phyloP scores from a whole-genome alignment of 53 echinoderm and acorn worm genomes.

The Hippasteria phrygiana region DNA sequence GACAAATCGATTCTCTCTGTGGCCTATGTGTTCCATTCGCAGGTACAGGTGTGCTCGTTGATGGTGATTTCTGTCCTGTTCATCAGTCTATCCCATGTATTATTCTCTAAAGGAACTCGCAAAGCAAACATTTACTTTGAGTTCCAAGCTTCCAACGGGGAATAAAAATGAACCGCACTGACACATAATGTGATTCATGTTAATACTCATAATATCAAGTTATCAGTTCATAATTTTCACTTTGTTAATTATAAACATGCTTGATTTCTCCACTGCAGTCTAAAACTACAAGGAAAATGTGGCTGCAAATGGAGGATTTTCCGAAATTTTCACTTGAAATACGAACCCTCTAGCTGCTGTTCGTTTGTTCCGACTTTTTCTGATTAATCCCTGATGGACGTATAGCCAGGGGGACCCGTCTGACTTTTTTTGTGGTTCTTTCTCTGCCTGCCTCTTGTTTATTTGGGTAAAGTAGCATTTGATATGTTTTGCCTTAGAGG shows the following conservation, averaged over 20 bases:
- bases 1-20: neutral
- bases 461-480: neutral
- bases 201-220: too few relatives aligned
- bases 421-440: neutral
- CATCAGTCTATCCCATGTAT: neutral
- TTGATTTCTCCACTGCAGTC: too few relatives aligned
- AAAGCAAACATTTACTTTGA: neutral
- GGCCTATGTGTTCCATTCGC: neutral
- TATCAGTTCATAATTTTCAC: too few relatives aligned
- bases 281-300: neutral
- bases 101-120: neutral
- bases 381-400: neutral
- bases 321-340: neutral
- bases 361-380: neutral
- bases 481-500: conserved; percentile 15
- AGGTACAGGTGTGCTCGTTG: conserved; percentile 9
- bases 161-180: neutral
- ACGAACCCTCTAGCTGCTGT: neutral
- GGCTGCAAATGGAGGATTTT: neutral
- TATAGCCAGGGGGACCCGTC: neutral
- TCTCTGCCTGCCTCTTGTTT: neutral
- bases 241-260: too few relatives aligned
- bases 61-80: neutral
- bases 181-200: too few relatives aligned
- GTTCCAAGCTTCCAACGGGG: neutral